These are phyloP conservation scores for Lordiphosa fenestrarum DNA, from an alignment of 2,888 invertebrate species.

Conservation along the genomic window DNA sequence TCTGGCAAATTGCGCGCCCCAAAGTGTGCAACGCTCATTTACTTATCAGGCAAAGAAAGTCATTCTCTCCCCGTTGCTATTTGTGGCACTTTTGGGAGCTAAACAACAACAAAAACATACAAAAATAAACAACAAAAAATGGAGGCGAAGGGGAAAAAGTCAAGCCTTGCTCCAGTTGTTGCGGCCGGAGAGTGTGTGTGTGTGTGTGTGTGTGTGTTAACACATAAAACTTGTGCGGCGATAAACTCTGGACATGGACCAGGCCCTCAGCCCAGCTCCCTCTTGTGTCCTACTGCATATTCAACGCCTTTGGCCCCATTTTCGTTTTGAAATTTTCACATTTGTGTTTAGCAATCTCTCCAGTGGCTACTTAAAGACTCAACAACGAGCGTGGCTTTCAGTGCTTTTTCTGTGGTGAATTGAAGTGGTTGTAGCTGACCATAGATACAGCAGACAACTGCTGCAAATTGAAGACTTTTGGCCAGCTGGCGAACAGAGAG, in stretches of 20 bases:
- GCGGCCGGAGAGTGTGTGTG: conserved; percentile 19
- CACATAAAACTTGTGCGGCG: conserved; percentile 39
- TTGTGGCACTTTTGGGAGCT: conserved; percentile 64
- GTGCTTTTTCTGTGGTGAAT: conserved; percentile 3
- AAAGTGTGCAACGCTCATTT: conserved; percentile 37
- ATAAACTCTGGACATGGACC: conserved; percentile 57
- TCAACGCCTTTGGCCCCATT: conserved; percentile 36
- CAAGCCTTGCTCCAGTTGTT: conserved; percentile 34
- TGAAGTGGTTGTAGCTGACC: conserved; percentile 1
- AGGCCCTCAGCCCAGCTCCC: conserved; percentile 14
- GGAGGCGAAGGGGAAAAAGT: conserved; percentile 14
- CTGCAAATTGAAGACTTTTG: too few relatives aligned
- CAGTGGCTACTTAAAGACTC: conserved; percentile 45
- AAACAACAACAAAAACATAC: conserved; percentile 28
- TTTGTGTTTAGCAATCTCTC: conserved; percentile 38
- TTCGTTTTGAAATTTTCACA: conserved; percentile 44
- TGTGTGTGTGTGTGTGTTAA: conserved; percentile 15
- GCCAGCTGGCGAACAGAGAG: too few relatives aligned
- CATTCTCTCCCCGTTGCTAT: conserved; percentile 16
- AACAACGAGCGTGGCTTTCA: conserved; percentile 18
- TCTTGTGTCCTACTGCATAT: conserved; percentile 37
- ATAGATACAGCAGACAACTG: too few relatives aligned
- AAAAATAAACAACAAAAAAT: conserved; percentile 1
- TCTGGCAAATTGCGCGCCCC: conserved; percentile 38
- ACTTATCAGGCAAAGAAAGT: conserved; percentile 44